phyloP scores from a whole-genome alignment of 2,797 vertebrate species.

The Cryptoprocta ferox region DNA sequence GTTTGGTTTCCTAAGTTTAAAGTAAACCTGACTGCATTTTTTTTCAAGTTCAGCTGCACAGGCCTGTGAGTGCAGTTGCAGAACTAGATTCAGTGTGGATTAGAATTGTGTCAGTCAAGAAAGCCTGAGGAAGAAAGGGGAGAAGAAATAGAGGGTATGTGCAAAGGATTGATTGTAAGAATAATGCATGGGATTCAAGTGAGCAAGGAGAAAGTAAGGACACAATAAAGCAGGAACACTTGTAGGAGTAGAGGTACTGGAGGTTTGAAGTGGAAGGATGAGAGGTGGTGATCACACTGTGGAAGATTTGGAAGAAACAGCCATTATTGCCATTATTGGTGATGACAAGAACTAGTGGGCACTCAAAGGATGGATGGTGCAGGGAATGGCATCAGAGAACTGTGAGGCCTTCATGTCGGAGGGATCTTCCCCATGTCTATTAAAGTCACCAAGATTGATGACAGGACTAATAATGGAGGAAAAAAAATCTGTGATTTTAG shows the following conservation, averaged over 20 bases:
- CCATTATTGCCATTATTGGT: background rate
- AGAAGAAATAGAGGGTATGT: background rate
- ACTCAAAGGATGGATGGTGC: background rate
- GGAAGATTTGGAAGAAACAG: background rate
- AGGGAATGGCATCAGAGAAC: background rate
- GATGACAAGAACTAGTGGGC: background rate
- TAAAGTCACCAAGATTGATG: background rate
- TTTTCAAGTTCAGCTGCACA: background rate
- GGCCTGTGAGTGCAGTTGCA: background rate
- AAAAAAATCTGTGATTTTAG: background rate
- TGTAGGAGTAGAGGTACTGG: background rate
- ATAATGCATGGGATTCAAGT: background rate
- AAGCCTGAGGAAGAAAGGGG: background rate
- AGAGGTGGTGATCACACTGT: background rate
- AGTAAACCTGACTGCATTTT: background rate
- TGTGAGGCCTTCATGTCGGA: background rate
- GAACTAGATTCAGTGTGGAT: background rate
- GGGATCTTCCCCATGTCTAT: background rate
- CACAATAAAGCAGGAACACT: background rate
- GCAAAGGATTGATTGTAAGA: background rate
- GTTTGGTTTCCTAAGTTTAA: slow-evolving; percentile 11
- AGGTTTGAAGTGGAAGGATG: background rate
- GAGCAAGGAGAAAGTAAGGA: background rate
- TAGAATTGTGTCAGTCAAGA: background rate
- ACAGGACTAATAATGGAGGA: background rate